Evolutionary conservation across 2,797 vertebrate species (phyloP), one percentile per base, ranked within the genome.

Genomic region (Pelodytes ibericus): DNA sequence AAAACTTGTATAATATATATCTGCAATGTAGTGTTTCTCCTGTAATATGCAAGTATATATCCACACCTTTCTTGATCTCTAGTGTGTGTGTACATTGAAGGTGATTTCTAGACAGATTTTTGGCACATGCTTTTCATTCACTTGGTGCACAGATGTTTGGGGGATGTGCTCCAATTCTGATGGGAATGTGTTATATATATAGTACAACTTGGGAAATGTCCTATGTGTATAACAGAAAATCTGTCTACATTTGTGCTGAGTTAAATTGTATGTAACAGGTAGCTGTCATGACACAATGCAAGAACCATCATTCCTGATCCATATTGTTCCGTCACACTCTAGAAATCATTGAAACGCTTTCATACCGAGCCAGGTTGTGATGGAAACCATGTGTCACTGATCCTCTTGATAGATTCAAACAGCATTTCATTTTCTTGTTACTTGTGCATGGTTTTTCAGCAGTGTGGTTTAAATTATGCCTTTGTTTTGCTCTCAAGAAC

Each of bases 401-500:
- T 25, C 18, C 11, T 41, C 24, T 22, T 62, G 20, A 72, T 33
- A 51, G 8, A 63, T 22, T 31, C 27, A 11, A 47, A 24, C 0
- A 24, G 9, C 56, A 58, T 8, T 39, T 72, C 25, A 15, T 3
- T 18, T 31, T 33, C 57, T 51, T 24, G 16, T 20, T 20, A 29
- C 36, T 25, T 44, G 2, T 20, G 15, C 0, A 20, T 66, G 30
- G 18, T 64, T 66, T 74, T 59, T 24, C 49, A 25, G 18, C 51
- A 59, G 47, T 22, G 3, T n/a, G 20, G 18, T 24, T 58, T 59
- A 31, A 61, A 74, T 16, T 7, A 31, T 24, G 25, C 29, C 36
- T 60, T 47, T 67, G 56, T 25, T 74, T 73, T 65, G 51, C 53
- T 74, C 53, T 22, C 49, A 58, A 60, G 59, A 60, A 26, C 56